A percentile compares a stretch with the other conserved stretches of the same genome.
Evolutionary conservation across 2,888 invertebrate genomes (phyloP).

Genomic region (Autographa gamma): DNA sequence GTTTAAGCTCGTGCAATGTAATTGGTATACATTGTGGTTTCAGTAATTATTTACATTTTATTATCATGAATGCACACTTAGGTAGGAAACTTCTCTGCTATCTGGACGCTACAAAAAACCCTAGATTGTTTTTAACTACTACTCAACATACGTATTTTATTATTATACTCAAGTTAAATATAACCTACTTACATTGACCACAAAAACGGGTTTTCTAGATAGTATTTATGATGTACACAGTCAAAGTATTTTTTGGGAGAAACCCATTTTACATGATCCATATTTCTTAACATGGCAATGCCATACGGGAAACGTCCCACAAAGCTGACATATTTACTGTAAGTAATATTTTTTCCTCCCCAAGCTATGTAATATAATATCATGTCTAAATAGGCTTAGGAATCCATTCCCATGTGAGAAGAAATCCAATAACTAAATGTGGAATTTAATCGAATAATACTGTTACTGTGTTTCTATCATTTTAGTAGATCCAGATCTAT

Average conservation of each 20-base stretch:
- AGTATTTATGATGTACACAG: not conserved
- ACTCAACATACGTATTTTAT: too few species aligned
- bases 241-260: not conserved
- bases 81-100: not conserved
- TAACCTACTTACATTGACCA: too few species aligned
- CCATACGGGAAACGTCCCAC: conserved; percentile 2
- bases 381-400: not conserved
- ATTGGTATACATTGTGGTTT: not conserved
- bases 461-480: not conserved
- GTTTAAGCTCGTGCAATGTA: not conserved
- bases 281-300: not conserved
- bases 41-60: not conserved
- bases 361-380: conserved; percentile 1
- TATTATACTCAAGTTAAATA: too few species aligned
- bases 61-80: not conserved
- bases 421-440: not conserved
- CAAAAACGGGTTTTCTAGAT: too few species aligned
- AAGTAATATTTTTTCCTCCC: not conserved
- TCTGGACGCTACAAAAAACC: not conserved
- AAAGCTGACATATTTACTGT: not conserved
- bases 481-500: not conserved
- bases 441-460: not conserved
- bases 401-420: not conserved
- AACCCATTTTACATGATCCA: not conserved
- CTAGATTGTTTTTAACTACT: too few species aligned